Conservation (phyloP, 2,113 vertebrate genomes). For the Orthonyx spaldingii region DNA sequence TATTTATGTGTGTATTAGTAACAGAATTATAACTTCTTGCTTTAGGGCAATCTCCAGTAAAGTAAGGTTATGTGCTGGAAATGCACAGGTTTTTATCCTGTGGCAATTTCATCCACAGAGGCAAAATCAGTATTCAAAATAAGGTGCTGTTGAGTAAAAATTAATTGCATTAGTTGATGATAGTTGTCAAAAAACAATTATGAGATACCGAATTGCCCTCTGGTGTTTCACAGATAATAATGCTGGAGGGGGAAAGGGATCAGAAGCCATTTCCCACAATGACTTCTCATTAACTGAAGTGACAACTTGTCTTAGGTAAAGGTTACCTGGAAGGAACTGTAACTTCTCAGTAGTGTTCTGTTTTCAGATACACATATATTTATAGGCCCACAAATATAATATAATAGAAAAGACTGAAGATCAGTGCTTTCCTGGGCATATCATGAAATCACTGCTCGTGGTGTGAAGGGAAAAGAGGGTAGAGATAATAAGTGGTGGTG, state of each 20-base stretch:
- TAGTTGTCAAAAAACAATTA: background rate
- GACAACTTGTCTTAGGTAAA: background rate
- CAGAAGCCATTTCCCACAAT: background rate
- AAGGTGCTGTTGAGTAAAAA: background rate
- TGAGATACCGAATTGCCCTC: background rate
- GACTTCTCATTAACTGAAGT: background rate
- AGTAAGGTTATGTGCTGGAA: background rate
- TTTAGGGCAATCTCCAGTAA: background rate
- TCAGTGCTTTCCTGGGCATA: rapidly evolving
- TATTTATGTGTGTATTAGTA: background rate
- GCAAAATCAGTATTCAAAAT: background rate
- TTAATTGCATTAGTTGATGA: background rate
- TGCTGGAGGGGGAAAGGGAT: background rate
- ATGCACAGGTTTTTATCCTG: background rate
- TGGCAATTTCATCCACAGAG: background rate
- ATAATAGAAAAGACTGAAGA: background rate
- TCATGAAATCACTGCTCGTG: background rate
- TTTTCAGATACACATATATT: background rate
- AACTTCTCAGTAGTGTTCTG: background rate
- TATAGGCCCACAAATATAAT: background rate
- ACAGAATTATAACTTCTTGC: background rate
- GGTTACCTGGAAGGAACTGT: background rate
- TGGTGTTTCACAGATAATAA: background rate
- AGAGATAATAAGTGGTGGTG: background rate
- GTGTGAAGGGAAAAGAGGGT: background rate